Conservation (phyloP, 2,797 vertebrate genomes). For the Acipenser ruthenus region DNA sequence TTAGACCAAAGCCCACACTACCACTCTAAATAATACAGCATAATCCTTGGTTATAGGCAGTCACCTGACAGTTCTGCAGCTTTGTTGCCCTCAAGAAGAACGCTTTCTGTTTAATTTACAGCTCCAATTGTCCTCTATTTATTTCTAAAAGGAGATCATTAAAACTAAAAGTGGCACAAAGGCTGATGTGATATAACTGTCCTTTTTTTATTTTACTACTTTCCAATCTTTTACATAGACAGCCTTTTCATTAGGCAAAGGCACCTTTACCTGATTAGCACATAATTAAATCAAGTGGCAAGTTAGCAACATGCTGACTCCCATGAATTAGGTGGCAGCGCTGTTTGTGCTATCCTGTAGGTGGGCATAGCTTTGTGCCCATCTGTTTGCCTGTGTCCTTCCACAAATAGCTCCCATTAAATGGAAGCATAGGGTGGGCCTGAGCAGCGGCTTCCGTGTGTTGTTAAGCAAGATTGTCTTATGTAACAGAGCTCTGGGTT, state of each 20-base stretch:
- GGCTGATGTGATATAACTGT: slow-evolving; percentile 7
- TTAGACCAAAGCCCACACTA: too few species aligned
- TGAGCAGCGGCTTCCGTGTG: slow-evolving; percentile 30
- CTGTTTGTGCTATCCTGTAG: slow-evolving; percentile 28
- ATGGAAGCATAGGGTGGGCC: slow-evolving; percentile 32
- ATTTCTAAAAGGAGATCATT: background rate
- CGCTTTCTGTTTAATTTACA: background rate
- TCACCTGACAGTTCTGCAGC: background rate
- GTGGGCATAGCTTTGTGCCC: slow-evolving; percentile 39
- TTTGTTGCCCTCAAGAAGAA: background rate
- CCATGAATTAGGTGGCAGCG: slow-evolving; percentile 23
- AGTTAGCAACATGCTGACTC: slow-evolving; percentile 33
- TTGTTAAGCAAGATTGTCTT: slow-evolving; percentile 31
- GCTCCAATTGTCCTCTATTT: background rate
- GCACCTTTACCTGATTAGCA: slow-evolving; percentile 38
- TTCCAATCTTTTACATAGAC: slow-evolving; percentile 15
- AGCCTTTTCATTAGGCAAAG: slow-evolving; percentile 39
- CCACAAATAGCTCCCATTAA: slow-evolving; percentile 54
- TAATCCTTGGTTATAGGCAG: too few species aligned
- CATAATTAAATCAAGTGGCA: slow-evolving; percentile 39
- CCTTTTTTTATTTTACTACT: background rate
- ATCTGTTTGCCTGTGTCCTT: slow-evolving; percentile 47
- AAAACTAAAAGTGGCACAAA: background rate
- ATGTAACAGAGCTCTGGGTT: slow-evolving; percentile 39
- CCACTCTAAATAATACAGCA: too few species aligned